Evolutionary conservation across 2,888 invertebrate species (phyloP).

Genomic region (Nemotelus nigrinus): DNA sequence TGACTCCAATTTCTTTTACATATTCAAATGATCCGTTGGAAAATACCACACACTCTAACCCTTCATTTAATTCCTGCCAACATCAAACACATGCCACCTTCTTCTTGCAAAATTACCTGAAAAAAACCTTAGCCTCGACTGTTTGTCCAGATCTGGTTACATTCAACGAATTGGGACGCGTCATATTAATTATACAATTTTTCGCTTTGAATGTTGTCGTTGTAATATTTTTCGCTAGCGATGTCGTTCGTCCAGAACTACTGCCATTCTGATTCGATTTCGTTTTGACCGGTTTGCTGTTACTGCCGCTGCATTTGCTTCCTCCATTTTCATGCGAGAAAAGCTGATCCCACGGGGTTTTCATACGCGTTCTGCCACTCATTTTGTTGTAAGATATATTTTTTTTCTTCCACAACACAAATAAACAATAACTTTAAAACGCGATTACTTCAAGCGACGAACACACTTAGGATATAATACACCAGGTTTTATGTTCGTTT

Average conservation of each 20-base stretch:
- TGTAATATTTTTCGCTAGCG: conserved; percentile 10
- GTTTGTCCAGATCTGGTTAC: conserved; percentile 61
- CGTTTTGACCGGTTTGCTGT: neutral
- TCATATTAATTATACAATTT: conserved; percentile 20
- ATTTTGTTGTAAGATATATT: neutral
- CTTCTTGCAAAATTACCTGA: conserved; percentile 58
- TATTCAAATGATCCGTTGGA: too few species aligned
- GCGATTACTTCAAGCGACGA: too few species aligned
- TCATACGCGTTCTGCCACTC: conserved; percentile 31
- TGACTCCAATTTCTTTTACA: too few species aligned
- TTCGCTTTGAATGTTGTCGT: conserved; percentile 8
- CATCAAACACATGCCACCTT: neutral
- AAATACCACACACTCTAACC: too few species aligned
- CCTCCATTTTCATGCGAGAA: neutral
- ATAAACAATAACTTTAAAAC: too few species aligned
- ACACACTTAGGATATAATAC: too few species aligned
- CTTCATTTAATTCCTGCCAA: too few species aligned
- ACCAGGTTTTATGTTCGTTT: too few species aligned
- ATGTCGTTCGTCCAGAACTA: conserved; percentile 2
- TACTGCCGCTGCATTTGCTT: conserved; percentile 14
- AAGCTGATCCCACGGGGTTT: conserved; percentile 24
- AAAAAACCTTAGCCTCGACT: conserved; percentile 62
- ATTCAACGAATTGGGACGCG: conserved; percentile 62
- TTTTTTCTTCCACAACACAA: too few species aligned
- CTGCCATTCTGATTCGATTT: conserved; percentile 13